A percentile compares a stretch with the other conserved stretches of the same genome.
Conservation (phyloP, 2,797 vertebrate genomes). For the Trichosurus vulpecula region DNA sequence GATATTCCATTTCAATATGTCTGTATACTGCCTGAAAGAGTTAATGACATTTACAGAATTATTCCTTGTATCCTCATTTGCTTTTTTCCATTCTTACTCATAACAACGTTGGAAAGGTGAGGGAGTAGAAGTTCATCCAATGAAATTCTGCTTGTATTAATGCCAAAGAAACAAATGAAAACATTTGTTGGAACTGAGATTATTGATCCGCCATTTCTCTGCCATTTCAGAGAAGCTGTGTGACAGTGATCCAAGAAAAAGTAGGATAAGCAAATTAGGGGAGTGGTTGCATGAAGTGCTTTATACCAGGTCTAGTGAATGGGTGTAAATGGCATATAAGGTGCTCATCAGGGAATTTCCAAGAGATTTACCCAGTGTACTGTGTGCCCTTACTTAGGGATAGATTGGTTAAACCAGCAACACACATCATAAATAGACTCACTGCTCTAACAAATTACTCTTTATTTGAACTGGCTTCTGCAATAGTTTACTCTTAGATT, state of each 20-base stretch:
- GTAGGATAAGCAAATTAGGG: too few species aligned
- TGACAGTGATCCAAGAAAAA: neutral
- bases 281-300: neutral
- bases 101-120: neutral
- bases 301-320: neutral
- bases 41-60: neutral
- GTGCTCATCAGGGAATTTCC: neutral
- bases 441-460: conserved; percentile 42
- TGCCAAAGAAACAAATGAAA: neutral
- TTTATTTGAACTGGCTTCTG: conserved; percentile 2
- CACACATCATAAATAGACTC: neutral
- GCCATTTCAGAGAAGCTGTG: neutral
- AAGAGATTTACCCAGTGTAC: neutral
- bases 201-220: neutral
- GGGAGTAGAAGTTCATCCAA: neutral
- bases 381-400: neutral
- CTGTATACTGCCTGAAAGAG: neutral
- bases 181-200: neutral
- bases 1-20: neutral
- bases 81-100: neutral
- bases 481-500: conserved; percentile 16
- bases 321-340: neutral
- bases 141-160: neutral
- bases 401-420: neutral
- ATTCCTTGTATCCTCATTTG: neutral